Evolutionary conservation across 2,113 vertebrate genomes (phyloP), one percentile per base, ranked within the genome.

Genomic region (Suricata suricatta): DNA sequence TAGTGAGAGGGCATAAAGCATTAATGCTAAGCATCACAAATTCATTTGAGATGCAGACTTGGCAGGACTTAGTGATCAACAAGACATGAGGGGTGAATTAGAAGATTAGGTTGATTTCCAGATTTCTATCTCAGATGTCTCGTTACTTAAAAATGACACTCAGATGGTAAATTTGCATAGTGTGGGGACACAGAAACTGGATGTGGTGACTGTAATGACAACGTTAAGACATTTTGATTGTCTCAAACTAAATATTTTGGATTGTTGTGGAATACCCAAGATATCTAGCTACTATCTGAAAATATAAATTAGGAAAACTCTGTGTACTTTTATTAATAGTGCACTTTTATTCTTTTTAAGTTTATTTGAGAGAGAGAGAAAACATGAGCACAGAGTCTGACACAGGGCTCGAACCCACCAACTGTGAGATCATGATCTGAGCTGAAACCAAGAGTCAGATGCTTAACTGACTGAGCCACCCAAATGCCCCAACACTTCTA

Each of bases 141-240:
- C 25, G 38, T 80, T 87, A 95, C 6, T 66, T 82, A 38, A 69
- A 96, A 96, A 95, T 88, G 57, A 16, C 63, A 68, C 11, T 98
- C 76, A 89, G 64, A 64, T 85, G 44, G 50, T n/a, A 54, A 91
- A 83, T 86, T 27, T 92, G 27, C 64, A 80, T 63, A 71, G 82
- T 83, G 15, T 33, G 1, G 47, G 35, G 33, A 47, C 63, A 72
- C 60, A 54, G 31, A 87, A 50, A 50, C 7, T 60, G 81, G 11
- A 68, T 64, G 69, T 84, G 71, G 41, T 71, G 57, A 27, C 23
- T 63, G 17, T 27, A 41, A 74, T 33, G 33, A 93, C 87, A 95
- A 41, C 57, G 82, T 88, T 41, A 31, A 47, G 76, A 50, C 87
- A 96, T 57, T 84, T 4, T 64, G 10, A 95, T 83, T 41, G 54